Evolutionary conservation across 2,113 vertebrate species (phyloP), one percentile per base, ranked within the genome.

Genomic region (Leucoraja erinaceus): DNA sequence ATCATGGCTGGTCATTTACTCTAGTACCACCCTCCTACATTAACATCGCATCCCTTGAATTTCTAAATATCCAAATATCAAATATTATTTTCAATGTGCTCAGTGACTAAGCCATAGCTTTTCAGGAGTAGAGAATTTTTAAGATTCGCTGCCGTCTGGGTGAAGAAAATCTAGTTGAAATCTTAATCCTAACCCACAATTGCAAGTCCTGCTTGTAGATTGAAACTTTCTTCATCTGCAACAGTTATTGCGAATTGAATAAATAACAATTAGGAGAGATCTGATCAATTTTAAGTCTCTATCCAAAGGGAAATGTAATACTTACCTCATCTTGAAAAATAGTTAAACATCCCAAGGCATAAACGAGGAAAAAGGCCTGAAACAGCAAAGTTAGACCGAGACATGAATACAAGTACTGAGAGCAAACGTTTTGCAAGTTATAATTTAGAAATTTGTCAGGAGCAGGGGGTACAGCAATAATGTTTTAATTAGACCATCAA

Each of bases 311-410:
- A 88, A 88, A 31, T 59, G 28, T 59, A 66, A 86, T 25, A 93
- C 96, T 96, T 96, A 98, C 98, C 98, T 98, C 96, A 76, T 96
- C 94, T 8, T 95, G 95, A 95, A 96, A 97, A 94, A 99, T 95
- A 72, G 96, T 98, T 86, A 99, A 96, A 93, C 98, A 98, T 93
- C 98, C 98, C 93, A 99, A 95, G 16, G 97, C 97, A 86, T 98
- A 99, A 9, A 97, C 97, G 95, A 99, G 96, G 95, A 99, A 99
- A 95, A 99, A 99, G n/a, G 98, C 97, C 98, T 99, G 95, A 61
- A 94, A 93, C 6, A 93, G 25, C 93, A 68, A 81, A 95, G 93
- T 95, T 74, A 93, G 75, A 93, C 93, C 93, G 22, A 72, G 59
- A 63, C 56, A 31, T 47, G 38, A 93, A 75, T 81, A 22, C n/a